Percentiles rank a stretch among this genome's conserved stretches.
These are phyloP conservation scores for Anthophora plumipes DNA, from an alignment of 2,888 invertebrate species.

Conservation along the genomic window DNA sequence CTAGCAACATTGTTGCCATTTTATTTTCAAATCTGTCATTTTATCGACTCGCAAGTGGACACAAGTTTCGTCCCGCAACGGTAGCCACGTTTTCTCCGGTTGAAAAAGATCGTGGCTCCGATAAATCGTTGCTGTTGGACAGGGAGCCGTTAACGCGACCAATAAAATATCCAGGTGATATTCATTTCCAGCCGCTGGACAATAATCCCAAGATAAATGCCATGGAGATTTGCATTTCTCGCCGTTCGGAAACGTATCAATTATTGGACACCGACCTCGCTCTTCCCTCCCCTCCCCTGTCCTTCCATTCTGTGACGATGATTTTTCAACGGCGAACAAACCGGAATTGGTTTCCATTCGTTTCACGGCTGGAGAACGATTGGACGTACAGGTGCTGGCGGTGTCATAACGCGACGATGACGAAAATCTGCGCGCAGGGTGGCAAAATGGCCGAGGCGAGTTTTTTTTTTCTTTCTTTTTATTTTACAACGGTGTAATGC, in stretches of 20 bases:
- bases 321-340: slow-evolving; percentile 19
- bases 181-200: slow-evolving; percentile 16
- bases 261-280: too few species aligned
- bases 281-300: too few species aligned
- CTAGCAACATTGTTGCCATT: neutral
- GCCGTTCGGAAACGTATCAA: slow-evolving; percentile 20
- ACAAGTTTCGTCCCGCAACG: slow-evolving; percentile 1
- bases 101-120: neutral
- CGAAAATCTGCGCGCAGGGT: slow-evolving; percentile 33
- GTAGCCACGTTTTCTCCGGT: slow-evolving; percentile 3
- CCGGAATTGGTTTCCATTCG: slow-evolving; percentile 29
- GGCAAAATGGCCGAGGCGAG: slow-evolving; percentile 44
- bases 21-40: neutral
- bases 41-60: neutral
- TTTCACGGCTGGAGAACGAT: neutral
- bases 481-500: slow-evolving; percentile 37
- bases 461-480: too few species aligned
- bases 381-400: slow-evolving; percentile 18
- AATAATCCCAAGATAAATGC: slow-evolving; percentile 27
- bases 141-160: slow-evolving; percentile 14
- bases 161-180: slow-evolving; percentile 27
- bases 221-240: slow-evolving; percentile 14
- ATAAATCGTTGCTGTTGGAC: slow-evolving; percentile 24
- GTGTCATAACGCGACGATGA: slow-evolving; percentile 16
- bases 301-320: too few species aligned